Conservation (phyloP, 2,888 invertebrate genomes). For the Andricus quercusramuli region DNA sequence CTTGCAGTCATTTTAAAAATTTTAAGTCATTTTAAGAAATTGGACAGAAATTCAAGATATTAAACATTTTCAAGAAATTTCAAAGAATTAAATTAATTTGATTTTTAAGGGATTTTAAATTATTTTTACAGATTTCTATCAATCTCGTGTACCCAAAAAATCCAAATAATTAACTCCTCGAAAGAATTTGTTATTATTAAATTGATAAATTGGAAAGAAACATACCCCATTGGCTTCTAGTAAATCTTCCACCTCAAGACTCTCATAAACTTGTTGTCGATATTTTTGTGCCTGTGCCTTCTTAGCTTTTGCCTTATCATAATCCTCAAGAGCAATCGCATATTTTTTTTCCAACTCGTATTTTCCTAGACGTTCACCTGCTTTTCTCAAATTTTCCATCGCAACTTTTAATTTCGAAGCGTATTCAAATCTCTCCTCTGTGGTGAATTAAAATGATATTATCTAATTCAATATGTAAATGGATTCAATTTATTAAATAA, state of each 20-base stretch:
- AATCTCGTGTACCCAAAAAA: too few species aligned
- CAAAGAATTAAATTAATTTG: too few species aligned
- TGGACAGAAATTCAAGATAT: too few species aligned
- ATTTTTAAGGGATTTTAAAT: too few species aligned
- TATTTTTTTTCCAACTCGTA: slow-evolving; percentile 95
- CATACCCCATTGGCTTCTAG: slow-evolving; percentile 89
- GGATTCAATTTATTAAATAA: too few species aligned
- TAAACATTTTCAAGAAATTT: too few species aligned
- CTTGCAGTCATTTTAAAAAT: too few species aligned
- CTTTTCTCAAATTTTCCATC: slow-evolving; percentile 89
- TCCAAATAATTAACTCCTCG: too few species aligned
- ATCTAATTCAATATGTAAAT: too few species aligned
- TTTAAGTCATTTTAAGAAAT: too few species aligned
- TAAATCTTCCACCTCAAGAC: slow-evolving; percentile 87
- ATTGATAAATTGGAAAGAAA: slow-evolving; percentile 32
- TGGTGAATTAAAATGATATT: neutral
- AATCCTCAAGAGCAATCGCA: slow-evolving; percentile 95
- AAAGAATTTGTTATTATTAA: neutral
- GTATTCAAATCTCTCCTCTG: slow-evolving; percentile 95
- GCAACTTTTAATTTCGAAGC: slow-evolving; percentile 94
- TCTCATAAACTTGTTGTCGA: slow-evolving; percentile 86
- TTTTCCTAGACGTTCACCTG: slow-evolving; percentile 94
- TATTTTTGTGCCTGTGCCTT: slow-evolving; percentile 94
- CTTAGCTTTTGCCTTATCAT: slow-evolving; percentile 92
- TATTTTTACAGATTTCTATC: too few species aligned